Conservation (phyloP, 2,113 vertebrate species). For the Eubucco bourcierii region DNA sequence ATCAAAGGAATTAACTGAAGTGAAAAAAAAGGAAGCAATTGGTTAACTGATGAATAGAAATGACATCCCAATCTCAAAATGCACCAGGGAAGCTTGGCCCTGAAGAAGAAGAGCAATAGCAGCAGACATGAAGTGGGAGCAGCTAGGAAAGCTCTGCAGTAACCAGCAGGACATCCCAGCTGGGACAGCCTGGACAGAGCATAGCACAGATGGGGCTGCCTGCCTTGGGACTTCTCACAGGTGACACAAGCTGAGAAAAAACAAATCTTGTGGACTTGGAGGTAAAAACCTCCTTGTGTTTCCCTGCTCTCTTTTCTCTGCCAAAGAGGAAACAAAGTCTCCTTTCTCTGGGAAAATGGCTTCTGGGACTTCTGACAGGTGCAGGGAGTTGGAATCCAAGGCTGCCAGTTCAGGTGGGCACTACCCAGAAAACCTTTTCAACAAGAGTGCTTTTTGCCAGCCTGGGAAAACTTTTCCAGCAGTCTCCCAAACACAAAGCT, state of each 20-base stretch:
- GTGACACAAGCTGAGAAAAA: not conserved
- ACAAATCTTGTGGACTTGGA: not conserved
- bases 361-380: not conserved
- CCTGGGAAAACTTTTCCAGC: not conserved
- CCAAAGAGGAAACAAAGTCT: not conserved
- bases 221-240: not conserved
- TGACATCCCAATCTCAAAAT: not conserved
- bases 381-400: not conserved
- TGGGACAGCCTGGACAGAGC: not conserved
- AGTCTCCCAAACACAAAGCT: not conserved
- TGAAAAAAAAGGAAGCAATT: not conserved
- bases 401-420: rapidly evolving
- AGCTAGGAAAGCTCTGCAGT: not conserved
- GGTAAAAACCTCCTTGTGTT: not conserved
- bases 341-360: not conserved
- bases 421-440: not conserved
- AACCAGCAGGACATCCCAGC: not conserved
- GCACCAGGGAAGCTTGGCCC: not conserved
- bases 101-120: not conserved
- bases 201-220: not conserved
- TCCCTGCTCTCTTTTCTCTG: not conserved
- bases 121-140: not conserved
- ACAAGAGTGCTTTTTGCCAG: not conserved
- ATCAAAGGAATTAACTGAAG: not conserved
- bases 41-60: not conserved